phyloP scores from a whole-genome alignment of 2,888 invertebrate species.

The Sialis fuliginosa region DNA sequence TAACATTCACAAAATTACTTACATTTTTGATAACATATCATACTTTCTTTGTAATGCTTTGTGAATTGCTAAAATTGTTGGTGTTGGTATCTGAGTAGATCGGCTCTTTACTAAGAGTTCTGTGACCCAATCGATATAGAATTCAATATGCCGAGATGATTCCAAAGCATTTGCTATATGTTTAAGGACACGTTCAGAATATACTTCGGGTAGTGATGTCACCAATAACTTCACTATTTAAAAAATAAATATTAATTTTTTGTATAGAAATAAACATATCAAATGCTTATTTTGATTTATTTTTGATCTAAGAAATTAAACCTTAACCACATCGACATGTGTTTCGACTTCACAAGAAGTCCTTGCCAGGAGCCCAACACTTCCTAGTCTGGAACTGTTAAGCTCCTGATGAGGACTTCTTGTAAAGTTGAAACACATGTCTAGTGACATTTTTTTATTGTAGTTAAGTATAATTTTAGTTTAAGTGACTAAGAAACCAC shows the following conservation, averaged over 20 bases:
- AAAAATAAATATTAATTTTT: constrained; percentile 9
- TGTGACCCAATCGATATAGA: constrained; percentile 69
- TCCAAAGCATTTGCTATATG: constrained; percentile 59
- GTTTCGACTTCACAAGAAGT: no score
- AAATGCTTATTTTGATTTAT: no score
- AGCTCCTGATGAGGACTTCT: no score
- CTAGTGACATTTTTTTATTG: no score
- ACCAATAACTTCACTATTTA: constrained; percentile 61
- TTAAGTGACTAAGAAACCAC: no score
- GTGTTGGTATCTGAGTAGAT: constrained; percentile 29
- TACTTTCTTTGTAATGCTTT: constrained; percentile 63
- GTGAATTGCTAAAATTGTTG: constrained; percentile 53
- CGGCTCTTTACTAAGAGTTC: constrained; percentile 48
- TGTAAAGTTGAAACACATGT: no score
- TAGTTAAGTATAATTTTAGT: no score
- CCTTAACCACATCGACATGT: no score
- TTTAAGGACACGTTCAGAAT: constrained; percentile 53
- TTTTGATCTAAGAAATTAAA: no score
- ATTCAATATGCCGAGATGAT: constrained; percentile 68
- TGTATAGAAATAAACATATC: not conserved
- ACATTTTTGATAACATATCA: constrained; percentile 72
- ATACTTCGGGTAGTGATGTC: constrained; percentile 49
- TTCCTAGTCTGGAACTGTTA: no score
- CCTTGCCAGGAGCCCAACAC: no score
- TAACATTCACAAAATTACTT: constrained; percentile 23